phyloP scores from a whole-genome alignment of 1,140 invertebrate species.

The Psix sp. region DNA sequence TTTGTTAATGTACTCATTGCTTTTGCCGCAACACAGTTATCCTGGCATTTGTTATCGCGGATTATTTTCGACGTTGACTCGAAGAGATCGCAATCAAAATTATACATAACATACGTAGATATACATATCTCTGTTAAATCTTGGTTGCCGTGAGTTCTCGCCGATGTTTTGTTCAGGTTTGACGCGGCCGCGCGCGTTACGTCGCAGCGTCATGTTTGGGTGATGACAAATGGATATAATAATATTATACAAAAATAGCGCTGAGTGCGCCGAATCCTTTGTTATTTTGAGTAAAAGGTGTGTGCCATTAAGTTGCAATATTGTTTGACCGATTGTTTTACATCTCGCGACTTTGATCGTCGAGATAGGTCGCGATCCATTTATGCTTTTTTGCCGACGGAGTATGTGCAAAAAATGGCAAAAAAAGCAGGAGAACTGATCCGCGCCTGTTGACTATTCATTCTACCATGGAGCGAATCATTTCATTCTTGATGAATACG shows the following conservation, averaged over 20 bases:
- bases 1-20: conserved; percentile 59
- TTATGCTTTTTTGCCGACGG: conserved; percentile 1
- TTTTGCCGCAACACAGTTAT: conserved; percentile 36
- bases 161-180: conserved; percentile 11
- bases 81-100: conserved; percentile 52
- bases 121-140: conserved; percentile 56
- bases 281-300: conserved; percentile 37
- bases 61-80: conserved; percentile 29
- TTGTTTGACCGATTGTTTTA: conserved; percentile 1
- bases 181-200: not conserved
- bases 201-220: conserved; percentile 17
- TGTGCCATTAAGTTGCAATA: conserved; percentile 31
- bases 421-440: conserved; percentile 10
- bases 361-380: no score
- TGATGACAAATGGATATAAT: conserved; percentile 21
- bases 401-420: conserved; percentile 13
- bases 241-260: conserved; percentile 30
- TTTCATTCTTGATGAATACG: conserved; percentile 39
- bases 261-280: conserved; percentile 17
- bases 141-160: conserved; percentile 32
- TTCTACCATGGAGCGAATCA: conserved; percentile 28
- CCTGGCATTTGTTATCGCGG: conserved; percentile 25
- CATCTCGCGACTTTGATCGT: no score
- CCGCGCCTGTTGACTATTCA: conserved; percentile 18
- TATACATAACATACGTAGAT: conserved; percentile 44